These are phyloP conservation scores for Latrodectus hesperus DNA, from an alignment of 2,888 invertebrate genomes.

Conservation along the genomic window DNA sequence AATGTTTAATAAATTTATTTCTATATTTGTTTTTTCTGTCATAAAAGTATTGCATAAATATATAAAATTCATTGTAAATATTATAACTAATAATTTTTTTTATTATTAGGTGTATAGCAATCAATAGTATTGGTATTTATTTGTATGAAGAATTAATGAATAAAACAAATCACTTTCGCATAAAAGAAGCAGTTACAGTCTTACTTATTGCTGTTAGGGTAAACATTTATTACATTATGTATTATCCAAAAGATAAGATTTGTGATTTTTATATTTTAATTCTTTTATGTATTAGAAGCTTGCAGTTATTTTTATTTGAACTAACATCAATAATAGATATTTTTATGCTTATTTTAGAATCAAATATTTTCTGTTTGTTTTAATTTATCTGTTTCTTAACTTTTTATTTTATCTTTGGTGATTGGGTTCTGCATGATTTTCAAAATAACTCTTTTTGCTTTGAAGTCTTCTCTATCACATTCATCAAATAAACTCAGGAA, in stretches of 20 bases:
- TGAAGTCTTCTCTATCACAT: slow-evolving; percentile 54
- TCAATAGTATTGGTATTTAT: slow-evolving; percentile 88
- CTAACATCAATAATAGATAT: slow-evolving; percentile 19
- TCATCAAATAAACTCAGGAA: slow-evolving; percentile 34
- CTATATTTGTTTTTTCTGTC: no score
- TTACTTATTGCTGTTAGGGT: slow-evolving; percentile 83
- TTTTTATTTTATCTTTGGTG: slow-evolving; percentile 60
- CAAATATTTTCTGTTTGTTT: slow-evolving; percentile 5
- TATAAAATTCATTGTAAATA: no score
- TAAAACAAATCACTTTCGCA: slow-evolving; percentile 80
- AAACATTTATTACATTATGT: slow-evolving; percentile 72
- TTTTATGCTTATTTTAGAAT: neutral
- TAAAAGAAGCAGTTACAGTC: slow-evolving; percentile 82
- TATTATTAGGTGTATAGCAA: slow-evolving; percentile 81
- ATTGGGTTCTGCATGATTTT: slow-evolving; percentile 67
- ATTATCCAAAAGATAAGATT: neutral
- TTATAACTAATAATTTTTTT: neutral
- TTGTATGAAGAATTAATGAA: slow-evolving; percentile 81
- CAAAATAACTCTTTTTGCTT: slow-evolving; percentile 59
- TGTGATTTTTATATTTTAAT: slow-evolving; percentile 1
- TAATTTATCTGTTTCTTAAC: slow-evolving; percentile 26
- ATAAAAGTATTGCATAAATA: no score
- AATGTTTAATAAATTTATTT: neutral
- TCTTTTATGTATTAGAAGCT: neutral
- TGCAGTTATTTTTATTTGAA: neutral